Conservation (phyloP, 2,113 vertebrate species). For the Bufo gargarizans region DNA sequence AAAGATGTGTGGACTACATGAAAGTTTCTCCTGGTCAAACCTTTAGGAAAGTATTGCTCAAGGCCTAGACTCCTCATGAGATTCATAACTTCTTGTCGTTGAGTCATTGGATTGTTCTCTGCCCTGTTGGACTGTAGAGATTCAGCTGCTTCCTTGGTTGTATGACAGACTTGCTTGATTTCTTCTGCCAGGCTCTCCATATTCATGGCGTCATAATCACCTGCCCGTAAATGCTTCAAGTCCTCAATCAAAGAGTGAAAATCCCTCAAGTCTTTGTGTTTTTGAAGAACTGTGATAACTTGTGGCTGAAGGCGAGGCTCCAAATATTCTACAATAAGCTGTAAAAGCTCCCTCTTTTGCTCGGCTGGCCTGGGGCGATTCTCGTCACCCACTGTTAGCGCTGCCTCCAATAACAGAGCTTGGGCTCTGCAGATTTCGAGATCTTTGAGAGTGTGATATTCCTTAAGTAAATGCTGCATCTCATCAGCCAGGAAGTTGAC, state of each 20-base stretch:
- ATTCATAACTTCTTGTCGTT: constrained; percentile 54
- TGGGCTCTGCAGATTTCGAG: constrained; percentile 61
- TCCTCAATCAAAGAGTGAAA: constrained; percentile 63
- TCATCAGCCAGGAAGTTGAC: constrained; percentile 63
- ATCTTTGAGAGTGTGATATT: constrained; percentile 64
- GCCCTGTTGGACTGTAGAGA: background rate
- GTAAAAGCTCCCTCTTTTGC: constrained; percentile 63
- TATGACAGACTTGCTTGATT: constrained; percentile 52
- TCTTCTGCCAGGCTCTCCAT: constrained; percentile 51
- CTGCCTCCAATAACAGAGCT: constrained; percentile 65
- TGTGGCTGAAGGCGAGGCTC: constrained; percentile 22
- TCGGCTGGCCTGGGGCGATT: constrained; percentile 29
- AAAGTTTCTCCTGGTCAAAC: constrained; percentile 65
- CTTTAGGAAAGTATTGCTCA: constrained; percentile 61
- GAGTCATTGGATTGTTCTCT: background rate
- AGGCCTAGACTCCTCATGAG: constrained; percentile 65
- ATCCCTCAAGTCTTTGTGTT: background rate
- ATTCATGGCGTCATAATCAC: background rate
- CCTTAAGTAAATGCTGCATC: constrained; percentile 33
- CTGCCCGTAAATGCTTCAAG: constrained; percentile 57
- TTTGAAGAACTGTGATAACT: constrained; percentile 60
- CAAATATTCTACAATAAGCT: constrained; percentile 59
- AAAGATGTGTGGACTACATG: constrained; percentile 61
- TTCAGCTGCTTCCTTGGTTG: background rate
- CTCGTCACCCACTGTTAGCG: constrained; percentile 58